Conservation (phyloP, 2,797 vertebrate species). For the Clarias laeviceps region DNA sequence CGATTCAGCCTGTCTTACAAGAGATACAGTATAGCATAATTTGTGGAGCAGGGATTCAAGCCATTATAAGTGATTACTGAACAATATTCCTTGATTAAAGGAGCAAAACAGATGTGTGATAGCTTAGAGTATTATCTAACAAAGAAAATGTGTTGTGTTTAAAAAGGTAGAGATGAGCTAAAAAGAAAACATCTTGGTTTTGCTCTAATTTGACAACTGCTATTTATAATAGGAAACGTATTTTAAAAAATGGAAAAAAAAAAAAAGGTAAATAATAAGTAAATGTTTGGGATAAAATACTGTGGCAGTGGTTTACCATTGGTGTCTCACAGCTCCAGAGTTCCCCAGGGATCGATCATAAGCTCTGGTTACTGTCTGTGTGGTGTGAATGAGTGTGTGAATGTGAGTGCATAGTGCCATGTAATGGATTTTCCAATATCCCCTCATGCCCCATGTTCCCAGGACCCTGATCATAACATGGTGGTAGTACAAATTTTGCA, state of each 20-base stretch:
- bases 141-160: not conserved
- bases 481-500: too few relatives aligned
- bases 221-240: not conserved
- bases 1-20: slow-evolving; percentile 7
- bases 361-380: not conserved
- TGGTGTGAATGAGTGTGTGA: not conserved
- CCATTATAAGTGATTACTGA: slow-evolving; percentile 18
- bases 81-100: slow-evolving; percentile 21
- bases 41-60: slow-evolving; percentile 10
- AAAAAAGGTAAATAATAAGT: not conserved
- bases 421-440: not conserved
- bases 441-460: not conserved
- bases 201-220: not conserved
- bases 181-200: not conserved
- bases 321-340: not conserved
- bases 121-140: not conserved
- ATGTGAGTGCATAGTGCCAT: not conserved
- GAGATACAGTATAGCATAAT: not conserved
- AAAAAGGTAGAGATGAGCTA: not conserved
- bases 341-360: not conserved
- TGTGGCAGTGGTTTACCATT: not conserved
- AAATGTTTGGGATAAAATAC: not conserved
- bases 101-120: slow-evolving; percentile 5
- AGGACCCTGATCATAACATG: not conserved
- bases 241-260: not conserved